Evolutionary conservation across 1,140 invertebrate species (phyloP), one percentile per base, ranked within the genome.

Genomic region (Dendroctonus valens): DNA sequence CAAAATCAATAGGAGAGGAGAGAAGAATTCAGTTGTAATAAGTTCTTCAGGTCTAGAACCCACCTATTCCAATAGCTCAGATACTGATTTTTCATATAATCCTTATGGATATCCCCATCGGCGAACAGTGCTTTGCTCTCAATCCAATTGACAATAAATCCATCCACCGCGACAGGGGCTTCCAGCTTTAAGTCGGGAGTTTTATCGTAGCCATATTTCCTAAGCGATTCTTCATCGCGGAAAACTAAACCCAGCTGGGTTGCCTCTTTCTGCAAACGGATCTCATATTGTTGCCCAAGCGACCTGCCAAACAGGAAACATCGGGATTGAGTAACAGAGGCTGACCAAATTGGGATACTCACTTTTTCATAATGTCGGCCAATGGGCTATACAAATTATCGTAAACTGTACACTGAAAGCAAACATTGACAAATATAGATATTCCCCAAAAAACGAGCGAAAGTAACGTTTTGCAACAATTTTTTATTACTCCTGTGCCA

Each of bases 121-220:
- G 92, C 95, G 83, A 97, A 98, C 41, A 91, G 85, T 7, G 94
- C 95, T 82, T 98, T 97, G 69, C 94, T 96, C 81, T 98, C 96
- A 67, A 98, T 94, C 96, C 95, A 98, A 79, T 96, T 95, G 0
- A 97, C 85, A 15, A 97, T 85, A 75, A 88, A 86, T 6, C 91
- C 92, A 81, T 93, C 88, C 38, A 94, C 85, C 41, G 91, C 90
- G 64, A 97, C 89, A 3, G 95, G 95, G 38, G 96, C 82, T 75
- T 94, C 91, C 51, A 98, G 81, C 80, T 95, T 96, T 37, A 95
- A 85, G 79, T 97, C 96, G 7, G 95, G 95, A 8, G 96, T 98
- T 82, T 97, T 98, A 77, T 97, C 94, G 80, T 92, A 97, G 3
- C 95, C 94, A 76, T 87, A 84, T 48, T 83, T 81, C 68, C 93